Evolutionary conservation across 1,140 invertebrate species (phyloP), one percentile per base, ranked within the genome.

Genomic region (Drosophila tsacasi): DNA sequence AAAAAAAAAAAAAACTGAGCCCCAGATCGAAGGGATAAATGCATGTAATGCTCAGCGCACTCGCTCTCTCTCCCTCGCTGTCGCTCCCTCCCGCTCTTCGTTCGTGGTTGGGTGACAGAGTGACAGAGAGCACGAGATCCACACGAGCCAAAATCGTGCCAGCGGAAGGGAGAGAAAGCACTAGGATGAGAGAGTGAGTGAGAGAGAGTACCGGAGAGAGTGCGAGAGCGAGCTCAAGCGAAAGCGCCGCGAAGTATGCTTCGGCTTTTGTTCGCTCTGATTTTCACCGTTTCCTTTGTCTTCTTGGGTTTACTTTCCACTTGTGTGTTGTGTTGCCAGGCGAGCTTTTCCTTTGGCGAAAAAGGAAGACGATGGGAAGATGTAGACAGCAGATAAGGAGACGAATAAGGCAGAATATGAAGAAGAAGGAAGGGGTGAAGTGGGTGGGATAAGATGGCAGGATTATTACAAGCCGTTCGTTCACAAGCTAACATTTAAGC

Each of bases 231-330:
- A 21, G 40, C 37, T 21, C 50, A 57, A 19, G 79, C 30, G 44
- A 85, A 71, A 66, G 82, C 82, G 82, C 82, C 82, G 66, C 55
- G 75, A 85, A 86, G 83, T 86, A 86, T 75, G 83, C 76, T 81
- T 64, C 47, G 13, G 32, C 52, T 84, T 72, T 72, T 59, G 8
- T 35, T 52, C 23, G 54, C 17, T 72, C 37, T 42, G 37, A 35
- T 73, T 60, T 35, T 23, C 66, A 32, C 17, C 4, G 50, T 42
- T 69, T 49, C 12, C 64, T 37, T 73, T 60, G 27, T 19, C 37
- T 35, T 54, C 30, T 83, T 57, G n/a, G n/a, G n/a, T 83, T 79
- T 42, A 40, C 57, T 37, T 64, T 27, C 15, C 27, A 44, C 58
- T 66, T 47, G 42, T 60, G 42, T 60, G 39, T 44, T 35, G 57